These are phyloP conservation scores for Styela plicata DNA, from an alignment of 23 tunicate genomes.

Conservation along the genomic window DNA sequence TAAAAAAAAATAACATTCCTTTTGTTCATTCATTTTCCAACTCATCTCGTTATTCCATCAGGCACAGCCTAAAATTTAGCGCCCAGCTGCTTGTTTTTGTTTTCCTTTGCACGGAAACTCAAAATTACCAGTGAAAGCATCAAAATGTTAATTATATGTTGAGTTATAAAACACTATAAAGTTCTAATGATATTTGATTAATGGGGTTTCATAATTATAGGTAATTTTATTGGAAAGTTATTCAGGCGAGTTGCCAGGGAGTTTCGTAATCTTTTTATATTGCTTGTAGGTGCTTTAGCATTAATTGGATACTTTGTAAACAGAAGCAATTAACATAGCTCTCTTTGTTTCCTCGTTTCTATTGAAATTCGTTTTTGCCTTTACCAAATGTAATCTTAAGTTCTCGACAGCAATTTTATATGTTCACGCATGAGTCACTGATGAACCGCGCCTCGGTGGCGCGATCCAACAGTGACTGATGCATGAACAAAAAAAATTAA, in stretches of 20 bases:
- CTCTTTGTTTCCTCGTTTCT: neutral
- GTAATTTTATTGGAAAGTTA: neutral
- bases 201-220: neutral
- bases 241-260: neutral
- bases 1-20: too few species aligned
- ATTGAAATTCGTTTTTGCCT: too few species aligned
- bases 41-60: too few species aligned
- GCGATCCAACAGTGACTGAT: too few species aligned
- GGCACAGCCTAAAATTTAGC: too few species aligned
- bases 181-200: neutral
- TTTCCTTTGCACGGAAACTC: neutral
- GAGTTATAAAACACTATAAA: neutral
- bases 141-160: neutral
- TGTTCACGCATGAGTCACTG: too few species aligned
- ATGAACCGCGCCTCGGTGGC: too few species aligned
- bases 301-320: neutral
- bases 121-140: neutral
- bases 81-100: neutral
- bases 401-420: too few species aligned
- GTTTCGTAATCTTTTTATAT: neutral
- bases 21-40: too few species aligned
- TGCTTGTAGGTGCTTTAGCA: neutral
- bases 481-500: too few species aligned
- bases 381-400: too few species aligned
- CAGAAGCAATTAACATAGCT: neutral